Conservation (phyloP, 2,888 invertebrate genomes). For the Microctonus aethiopoides region DNA sequence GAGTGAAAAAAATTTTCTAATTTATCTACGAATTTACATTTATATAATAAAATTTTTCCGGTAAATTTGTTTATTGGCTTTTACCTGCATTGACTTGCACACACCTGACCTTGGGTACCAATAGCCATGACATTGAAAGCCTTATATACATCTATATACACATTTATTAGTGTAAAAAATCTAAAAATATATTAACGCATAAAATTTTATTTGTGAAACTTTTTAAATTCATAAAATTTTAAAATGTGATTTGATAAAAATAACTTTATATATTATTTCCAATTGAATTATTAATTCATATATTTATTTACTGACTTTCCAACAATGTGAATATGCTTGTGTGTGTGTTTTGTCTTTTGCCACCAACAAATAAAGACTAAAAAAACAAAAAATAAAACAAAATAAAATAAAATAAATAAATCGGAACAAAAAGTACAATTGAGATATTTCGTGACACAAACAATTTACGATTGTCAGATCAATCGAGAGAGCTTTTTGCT, state of each 20-base stretch:
- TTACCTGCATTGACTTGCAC: not conserved
- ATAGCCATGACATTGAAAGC: slow-evolving; percentile 2
- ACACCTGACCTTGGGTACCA: not conserved
- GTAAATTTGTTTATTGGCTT: not conserved
- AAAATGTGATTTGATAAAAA: too few relatives aligned
- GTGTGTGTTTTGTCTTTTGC: not conserved
- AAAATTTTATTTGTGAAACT: too few relatives aligned
- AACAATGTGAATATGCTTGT: too few relatives aligned
- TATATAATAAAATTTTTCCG: too few relatives aligned
- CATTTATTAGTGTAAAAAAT: not conserved
- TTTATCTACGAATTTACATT: too few relatives aligned
- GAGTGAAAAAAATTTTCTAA: too few relatives aligned
- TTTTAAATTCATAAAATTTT: too few relatives aligned
- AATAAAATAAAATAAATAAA: not conserved
- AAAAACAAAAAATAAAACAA: not conserved
- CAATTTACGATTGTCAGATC: slow-evolving; percentile 49
- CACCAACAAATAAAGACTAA: not conserved
- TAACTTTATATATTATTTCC: too few relatives aligned
- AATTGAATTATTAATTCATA: too few relatives aligned
- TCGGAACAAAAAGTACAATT: not conserved
- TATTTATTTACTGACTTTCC: too few relatives aligned
- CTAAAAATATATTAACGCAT: too few relatives aligned
- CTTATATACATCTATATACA: not conserved
- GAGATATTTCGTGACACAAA: slow-evolving; percentile 45
- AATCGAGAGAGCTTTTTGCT: slow-evolving; percentile 50